Base-by-base conservation (phyloP, 2,797 vertebrate genomes). In the Odontamblyopus lacepedii region DNA sequence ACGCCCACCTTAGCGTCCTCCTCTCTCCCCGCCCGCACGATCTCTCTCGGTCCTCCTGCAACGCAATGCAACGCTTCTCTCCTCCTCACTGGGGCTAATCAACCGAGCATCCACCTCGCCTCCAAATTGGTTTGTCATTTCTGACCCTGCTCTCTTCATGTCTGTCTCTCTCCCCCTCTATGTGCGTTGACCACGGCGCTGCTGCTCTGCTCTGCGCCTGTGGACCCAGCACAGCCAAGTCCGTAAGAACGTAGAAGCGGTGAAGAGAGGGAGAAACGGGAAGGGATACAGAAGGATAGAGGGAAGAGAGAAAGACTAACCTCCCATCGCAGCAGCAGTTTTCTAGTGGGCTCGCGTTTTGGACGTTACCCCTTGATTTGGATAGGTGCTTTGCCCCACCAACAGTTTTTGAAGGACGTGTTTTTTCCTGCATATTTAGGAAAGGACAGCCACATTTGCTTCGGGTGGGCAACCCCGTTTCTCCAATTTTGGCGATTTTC, bases 71-170 rank as follows among this genome's bases (percentile, higher is more conserved):
- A 51, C 76, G 84, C 88, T 86, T 80, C 81, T 75, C 79, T 83
- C 76, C 79, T 83, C 76, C 79, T 82, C 76, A 76, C 82, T 79
- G 83, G 85, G 72, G 83, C 85, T 77, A 75, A 86, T 87, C 87
- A 84, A 75, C 85, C 84, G 82, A 90, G 88, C 89, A 82, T 91
- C 89, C 87, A 89, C 87, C 78, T 80, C 86, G 68, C 80, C 88
- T 92, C 86, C 85, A 91, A 93, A 94, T 92, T 92, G 92, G 91
- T 93, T 93, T 93, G 92, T 94, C 93, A 93, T 94, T 90, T 92
- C 86, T 87, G 87, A 90, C 87, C 91, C 88, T 84, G 71, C 84
- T 71, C 86, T 67, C 83, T 67, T 69, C 56, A 65, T 51, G 78
- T 78, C 59, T 53, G 70, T 80, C 71, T 57, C 81, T 16, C 30